phyloP scores from a whole-genome alignment of 2,113 vertebrate genomes.

The Dicrurus megarhynchus region DNA sequence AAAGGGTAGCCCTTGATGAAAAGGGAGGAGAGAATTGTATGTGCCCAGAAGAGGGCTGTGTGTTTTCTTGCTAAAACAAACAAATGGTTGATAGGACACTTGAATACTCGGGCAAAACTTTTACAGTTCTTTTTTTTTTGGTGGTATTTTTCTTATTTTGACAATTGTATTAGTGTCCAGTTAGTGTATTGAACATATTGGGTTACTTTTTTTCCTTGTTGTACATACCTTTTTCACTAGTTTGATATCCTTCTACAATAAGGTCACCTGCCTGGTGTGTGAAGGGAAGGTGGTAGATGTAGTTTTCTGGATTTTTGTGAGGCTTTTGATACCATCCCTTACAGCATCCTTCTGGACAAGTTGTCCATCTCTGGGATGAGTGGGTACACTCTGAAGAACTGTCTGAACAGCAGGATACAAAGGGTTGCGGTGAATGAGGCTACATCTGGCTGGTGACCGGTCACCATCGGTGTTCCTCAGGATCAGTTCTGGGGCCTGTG shows the following conservation, averaged over 20 bases:
- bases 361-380: not conserved
- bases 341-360: not conserved
- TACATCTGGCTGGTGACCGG: accelerated
- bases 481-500: not conserved
- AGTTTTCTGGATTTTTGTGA: not conserved
- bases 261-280: not conserved
- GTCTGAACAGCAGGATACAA: not conserved
- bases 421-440: not conserved
- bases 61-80: not conserved
- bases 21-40: not conserved
- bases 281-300: not conserved
- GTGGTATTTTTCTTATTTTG: not conserved
- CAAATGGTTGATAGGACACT: not conserved
- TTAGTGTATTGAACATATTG: not conserved
- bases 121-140: not conserved
- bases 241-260: not conserved
- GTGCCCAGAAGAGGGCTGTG: not conserved
- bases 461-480: accelerated
- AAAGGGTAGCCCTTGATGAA: not conserved
- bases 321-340: not conserved
- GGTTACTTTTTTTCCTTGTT: not conserved
- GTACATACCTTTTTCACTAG: not conserved
- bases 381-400: not conserved
- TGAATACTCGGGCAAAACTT: not conserved
- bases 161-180: not conserved